Conservation (phyloP, 2,113 vertebrate species). For the Strix aluco region DNA sequence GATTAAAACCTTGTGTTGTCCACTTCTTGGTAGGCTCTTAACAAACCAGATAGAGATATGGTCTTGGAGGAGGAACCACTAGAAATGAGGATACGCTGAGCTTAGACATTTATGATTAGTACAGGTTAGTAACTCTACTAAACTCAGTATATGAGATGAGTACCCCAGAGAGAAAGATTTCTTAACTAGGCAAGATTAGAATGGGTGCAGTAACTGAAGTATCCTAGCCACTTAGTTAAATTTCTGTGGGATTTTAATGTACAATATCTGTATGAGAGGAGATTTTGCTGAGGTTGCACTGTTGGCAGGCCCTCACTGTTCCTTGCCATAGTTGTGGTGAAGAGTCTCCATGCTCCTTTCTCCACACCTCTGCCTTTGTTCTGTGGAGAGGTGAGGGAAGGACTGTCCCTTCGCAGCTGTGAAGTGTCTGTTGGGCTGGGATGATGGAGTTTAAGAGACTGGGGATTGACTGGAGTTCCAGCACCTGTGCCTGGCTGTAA, state of each 20-base stretch:
- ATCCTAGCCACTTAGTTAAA: not conserved
- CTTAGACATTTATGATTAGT: not conserved
- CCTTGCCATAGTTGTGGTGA: not conserved
- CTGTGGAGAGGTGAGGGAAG: not conserved
- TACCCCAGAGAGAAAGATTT: not conserved
- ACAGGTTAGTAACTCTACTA: not conserved
- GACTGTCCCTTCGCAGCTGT: not conserved
- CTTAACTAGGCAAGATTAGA: not conserved
- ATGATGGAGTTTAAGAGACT: not conserved
- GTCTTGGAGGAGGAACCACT: not conserved
- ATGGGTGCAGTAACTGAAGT: not conserved
- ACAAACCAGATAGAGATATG: not conserved
- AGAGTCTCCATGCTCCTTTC: not conserved
- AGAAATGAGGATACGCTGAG: not conserved
- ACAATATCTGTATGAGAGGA: not conserved
- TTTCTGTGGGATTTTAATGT: not conserved
- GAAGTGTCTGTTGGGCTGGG: not conserved
- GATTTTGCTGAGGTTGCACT: not conserved
- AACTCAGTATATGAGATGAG: not conserved
- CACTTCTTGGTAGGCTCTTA: conserved; percentile 44
- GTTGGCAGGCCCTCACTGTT: rapidly evolving
- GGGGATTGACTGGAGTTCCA: not conserved
- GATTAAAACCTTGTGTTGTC: conserved; percentile 73
- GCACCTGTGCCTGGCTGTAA: not conserved
- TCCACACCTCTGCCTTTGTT: not conserved